A percentile compares a stretch with the other conserved stretches of the same genome.
Evolutionary conservation across 2,797 vertebrate genomes (phyloP).

Genomic region (Sparidentex hasta): DNA sequence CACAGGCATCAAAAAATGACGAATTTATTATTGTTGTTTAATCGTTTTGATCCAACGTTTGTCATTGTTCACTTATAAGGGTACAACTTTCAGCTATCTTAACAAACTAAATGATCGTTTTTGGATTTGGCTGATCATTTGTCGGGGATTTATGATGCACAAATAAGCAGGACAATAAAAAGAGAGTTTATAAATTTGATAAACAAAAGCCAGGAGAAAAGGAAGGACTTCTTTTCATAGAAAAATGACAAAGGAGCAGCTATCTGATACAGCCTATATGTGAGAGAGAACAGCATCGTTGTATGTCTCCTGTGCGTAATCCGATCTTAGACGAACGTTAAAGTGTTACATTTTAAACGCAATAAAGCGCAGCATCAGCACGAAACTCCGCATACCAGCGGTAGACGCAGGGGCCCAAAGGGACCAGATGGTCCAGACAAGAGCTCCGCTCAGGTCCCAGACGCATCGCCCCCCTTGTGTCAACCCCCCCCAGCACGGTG

Average conservation of each 20-base stretch:
- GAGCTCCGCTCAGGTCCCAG: slow-evolving; percentile 59
- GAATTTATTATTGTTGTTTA: neutral
- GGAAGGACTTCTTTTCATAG: accelerated
- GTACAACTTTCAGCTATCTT: neutral
- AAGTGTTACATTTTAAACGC: slow-evolving; percentile 34
- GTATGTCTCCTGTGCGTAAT: neutral
- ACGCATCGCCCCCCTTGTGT: slow-evolving; percentile 56
- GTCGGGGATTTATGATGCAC: neutral
- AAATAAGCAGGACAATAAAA: neutral
- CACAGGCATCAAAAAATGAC: neutral
- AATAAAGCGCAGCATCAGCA: slow-evolving; percentile 25
- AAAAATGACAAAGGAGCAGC: neutral
- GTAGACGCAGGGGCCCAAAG: slow-evolving; percentile 23
- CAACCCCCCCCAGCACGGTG: slow-evolving; percentile 33
- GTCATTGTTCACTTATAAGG: neutral
- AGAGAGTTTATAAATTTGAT: neutral
- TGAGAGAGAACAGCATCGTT: too few species aligned
- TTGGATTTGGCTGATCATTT: neutral
- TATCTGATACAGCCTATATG: accelerated
- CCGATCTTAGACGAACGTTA: slow-evolving; percentile 29
- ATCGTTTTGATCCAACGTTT: neutral
- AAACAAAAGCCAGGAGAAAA: neutral
- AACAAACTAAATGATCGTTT: neutral
- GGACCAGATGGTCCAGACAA: slow-evolving; percentile 81
- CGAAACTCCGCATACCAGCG: slow-evolving; percentile 69